Evolutionary conservation across 2,797 vertebrate species (phyloP), one percentile per base, ranked within the genome.

Genomic region (Labroides dimidiatus): DNA sequence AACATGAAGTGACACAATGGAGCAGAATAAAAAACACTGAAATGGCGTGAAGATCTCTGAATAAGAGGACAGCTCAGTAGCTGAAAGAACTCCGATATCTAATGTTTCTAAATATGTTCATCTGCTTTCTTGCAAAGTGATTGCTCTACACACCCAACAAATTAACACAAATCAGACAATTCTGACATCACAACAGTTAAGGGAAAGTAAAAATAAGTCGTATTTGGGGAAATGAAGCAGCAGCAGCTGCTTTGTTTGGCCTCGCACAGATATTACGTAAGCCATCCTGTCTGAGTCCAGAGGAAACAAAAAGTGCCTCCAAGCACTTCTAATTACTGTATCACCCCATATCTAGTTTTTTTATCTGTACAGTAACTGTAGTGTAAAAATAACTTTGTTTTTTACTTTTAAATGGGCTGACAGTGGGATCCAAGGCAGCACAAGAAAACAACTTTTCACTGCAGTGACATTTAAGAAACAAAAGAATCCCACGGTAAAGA

Each of bases 1-100:
- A 24, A 21, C 15, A 30, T 19, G 9, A 62, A 19, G 10, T 42
- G 14, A 30, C n/a, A 48, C 41, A 60, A 47, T 24, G 1, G 8
- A 51, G 27, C 0, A 36, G 19, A 61, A n/a, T n/a, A n/a, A 43
- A 67, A 55, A 53, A 17, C 21, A n/a, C 16, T 58, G n/a, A 37
- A 65, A 43, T 23, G 23, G 15, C 41, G n/a, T 47, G 14, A 44
- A 19, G 16, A 45, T 19, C 9, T 9, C 6, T 27, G 30, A 61
- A 21, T 54, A 27, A 39, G 15, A 61, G 14, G n/a, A 19, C 2
- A 43, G 17, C 13, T 21, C 21, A 23, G 10, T 19, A 4, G 4
- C 10, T 30, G 8, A 30, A 15, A 47, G 12, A 54, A 11, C 24
- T 27, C 23, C 23, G 6, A n/a, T n/a, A n/a, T n/a, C n/a, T n/a